These are phyloP conservation scores for Liparis tanakae DNA, from an alignment of 2,797 vertebrate species.

Conservation along the genomic window DNA sequence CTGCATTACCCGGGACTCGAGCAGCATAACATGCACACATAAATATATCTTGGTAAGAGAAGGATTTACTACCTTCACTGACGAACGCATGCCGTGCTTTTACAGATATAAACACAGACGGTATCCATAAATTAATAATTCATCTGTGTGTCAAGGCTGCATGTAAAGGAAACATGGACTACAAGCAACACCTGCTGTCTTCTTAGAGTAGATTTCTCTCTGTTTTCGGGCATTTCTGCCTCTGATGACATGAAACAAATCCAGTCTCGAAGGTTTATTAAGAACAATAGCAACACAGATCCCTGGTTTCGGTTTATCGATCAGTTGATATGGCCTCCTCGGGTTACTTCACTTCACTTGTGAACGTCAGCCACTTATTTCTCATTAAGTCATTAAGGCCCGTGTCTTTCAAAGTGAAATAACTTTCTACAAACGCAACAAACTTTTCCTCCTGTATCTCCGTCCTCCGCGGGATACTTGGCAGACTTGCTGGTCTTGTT, in stretches of 20 bases:
- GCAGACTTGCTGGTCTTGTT: constrained; percentile 78
- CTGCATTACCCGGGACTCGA: background rate
- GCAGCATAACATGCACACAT: background rate
- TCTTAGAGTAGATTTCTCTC: background rate
- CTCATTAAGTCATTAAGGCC: background rate
- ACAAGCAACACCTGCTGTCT: background rate
- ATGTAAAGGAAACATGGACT: constrained; percentile 1
- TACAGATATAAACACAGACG: constrained; percentile 11
- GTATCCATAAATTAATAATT: constrained; percentile 60
- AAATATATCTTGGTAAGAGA: background rate
- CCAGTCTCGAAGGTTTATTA: constrained; percentile 7
- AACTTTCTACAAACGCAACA: constrained; percentile 24
- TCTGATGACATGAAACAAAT: constrained; percentile 27
- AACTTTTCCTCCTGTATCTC: background rate
- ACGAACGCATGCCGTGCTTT: constrained; percentile 36
- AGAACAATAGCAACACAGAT: constrained; percentile 8
- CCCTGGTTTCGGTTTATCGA: constrained; percentile 27
- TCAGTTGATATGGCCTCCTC: constrained; percentile 20
- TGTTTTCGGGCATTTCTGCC: constrained; percentile 19
- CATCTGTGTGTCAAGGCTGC: constrained; percentile 40
- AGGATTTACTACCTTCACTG: constrained; percentile 14
- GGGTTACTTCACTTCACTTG: constrained; percentile 13
- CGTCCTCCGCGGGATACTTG: constrained; percentile 49
- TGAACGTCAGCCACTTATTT: background rate
- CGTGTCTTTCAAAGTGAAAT: constrained; percentile 18